Base-by-base conservation (phyloP, 2,797 vertebrate species). In the Kryptopterus vitreolus region DNA sequence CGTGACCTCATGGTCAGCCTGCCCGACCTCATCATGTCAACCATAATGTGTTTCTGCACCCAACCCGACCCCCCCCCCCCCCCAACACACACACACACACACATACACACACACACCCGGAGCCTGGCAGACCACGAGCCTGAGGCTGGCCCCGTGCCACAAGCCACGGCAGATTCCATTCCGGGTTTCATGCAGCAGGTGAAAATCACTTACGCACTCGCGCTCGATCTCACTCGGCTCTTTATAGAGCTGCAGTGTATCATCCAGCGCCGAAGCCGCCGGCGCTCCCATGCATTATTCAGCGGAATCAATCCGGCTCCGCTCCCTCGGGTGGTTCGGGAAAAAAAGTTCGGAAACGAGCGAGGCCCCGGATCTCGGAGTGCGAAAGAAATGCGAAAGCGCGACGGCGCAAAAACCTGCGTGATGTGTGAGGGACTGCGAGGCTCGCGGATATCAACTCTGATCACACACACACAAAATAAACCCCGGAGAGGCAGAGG, bases 21-120 rank as follows among this genome's bases (percentile, higher is more conserved):
- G 86, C 90, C 92, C 88, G 88, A 88, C 88, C 85, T 86, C 83
- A 92, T 92, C 89, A 92, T 89, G 91, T 92, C 92, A 92, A 3
- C 55, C 82, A 16, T 43, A 71, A 74, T 48, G 50, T 58, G 74
- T 75, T 81, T 80, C 69, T 77, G 75, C 57, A n/a, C n/a, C n/a
- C n/a, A n/a, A n/a, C n/a, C n/a, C n/a, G n/a, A n/a, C n/a, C n/a
- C n/a, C n/a, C n/a, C n/a, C n/a, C n/a, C n/a, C n/a, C n/a, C n/a
- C n/a, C n/a, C n/a, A n/a, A n/a, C n/a, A n/a, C n/a, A n/a, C n/a
- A n/a, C n/a, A n/a, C n/a, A n/a, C n/a, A n/a, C n/a, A n/a, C n/a
- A n/a, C n/a, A n/a, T n/a, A n/a, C n/a, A n/a, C n/a, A n/a, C n/a
- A n/a, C n/a, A n/a, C n/a, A n/a, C n/a, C n/a, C n/a, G n/a, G 31